These are phyloP conservation scores for Lycorma delicatula DNA, from an alignment of 1,140 invertebrate species.

Conservation along the genomic window DNA sequence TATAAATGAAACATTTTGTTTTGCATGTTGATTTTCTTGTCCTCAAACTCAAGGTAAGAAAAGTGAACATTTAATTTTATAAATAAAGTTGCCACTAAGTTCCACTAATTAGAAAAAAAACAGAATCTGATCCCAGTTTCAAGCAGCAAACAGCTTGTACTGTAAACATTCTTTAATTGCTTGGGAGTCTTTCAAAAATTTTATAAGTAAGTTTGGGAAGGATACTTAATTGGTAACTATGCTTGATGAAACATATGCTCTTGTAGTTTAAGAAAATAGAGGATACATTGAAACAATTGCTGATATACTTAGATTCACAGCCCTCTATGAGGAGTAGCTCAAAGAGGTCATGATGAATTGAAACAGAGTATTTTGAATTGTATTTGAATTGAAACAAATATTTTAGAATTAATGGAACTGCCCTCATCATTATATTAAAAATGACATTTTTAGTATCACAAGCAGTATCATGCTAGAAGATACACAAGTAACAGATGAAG, in stretches of 20 bases:
- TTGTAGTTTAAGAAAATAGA: background rate
- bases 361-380: background rate
- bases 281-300: background rate
- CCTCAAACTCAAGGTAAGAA: too few relatives aligned
- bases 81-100: too few relatives aligned
- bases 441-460: too few relatives aligned
- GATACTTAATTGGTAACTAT: background rate
- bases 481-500: too few relatives aligned
- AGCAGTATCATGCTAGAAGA: too few relatives aligned
- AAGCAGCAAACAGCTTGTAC: background rate
- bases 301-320: background rate
- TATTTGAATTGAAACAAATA: constrained; percentile 4
- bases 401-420: constrained; percentile 12
- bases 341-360: constrained; percentile 7
- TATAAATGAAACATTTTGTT: too few relatives aligned
- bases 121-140: background rate
- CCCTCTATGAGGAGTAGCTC: constrained; percentile 9
- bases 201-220: background rate
- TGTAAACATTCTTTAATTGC: background rate
- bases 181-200: background rate
- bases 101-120: too few relatives aligned
- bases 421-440: too few relatives aligned
- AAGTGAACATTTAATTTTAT: too few relatives aligned
- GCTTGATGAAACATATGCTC: background rate
- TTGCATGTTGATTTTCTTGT: too few relatives aligned